Evolutionary conservation across 2,113 vertebrate species (phyloP).

Genomic region (Gobiocypris rarus): DNA sequence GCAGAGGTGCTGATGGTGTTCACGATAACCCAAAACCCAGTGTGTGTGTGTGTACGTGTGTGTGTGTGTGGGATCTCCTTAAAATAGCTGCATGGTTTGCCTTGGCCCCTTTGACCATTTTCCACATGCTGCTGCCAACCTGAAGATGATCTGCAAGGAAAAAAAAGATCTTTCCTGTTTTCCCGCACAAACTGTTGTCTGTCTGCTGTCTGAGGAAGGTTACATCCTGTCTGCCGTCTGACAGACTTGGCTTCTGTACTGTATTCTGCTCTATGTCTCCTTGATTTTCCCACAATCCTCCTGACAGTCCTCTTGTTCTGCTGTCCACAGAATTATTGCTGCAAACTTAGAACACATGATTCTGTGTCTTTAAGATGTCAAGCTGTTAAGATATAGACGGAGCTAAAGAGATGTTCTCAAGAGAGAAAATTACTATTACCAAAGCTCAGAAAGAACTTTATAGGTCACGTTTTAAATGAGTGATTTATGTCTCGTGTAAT

Average conservation of each 20-base stretch:
- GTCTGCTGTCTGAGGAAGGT: slow-evolving; percentile 47
- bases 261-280: slow-evolving; percentile 8
- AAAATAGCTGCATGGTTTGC: slow-evolving; percentile 60
- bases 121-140: slow-evolving; percentile 52
- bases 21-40: slow-evolving; percentile 44
- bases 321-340: background rate
- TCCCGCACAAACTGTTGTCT: slow-evolving; percentile 52
- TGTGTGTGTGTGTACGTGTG: background rate
- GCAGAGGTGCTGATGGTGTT: slow-evolving; percentile 47
- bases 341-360: background rate
- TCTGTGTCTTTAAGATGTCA: background rate
- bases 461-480: slow-evolving; percentile 52
- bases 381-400: slow-evolving; percentile 47
- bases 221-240: slow-evolving; percentile 37
- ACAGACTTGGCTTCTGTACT: slow-evolving; percentile 26
- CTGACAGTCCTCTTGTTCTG: background rate
- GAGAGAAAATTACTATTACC: slow-evolving; percentile 28
- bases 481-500: slow-evolving; percentile 50
- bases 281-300: slow-evolving; percentile 37
- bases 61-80: slow-evolving; percentile 26
- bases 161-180: slow-evolving; percentile 45
- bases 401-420: slow-evolving; percentile 33
- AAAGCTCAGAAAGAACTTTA: slow-evolving; percentile 41
- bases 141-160: slow-evolving; percentile 34
- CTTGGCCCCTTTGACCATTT: slow-evolving; percentile 53